phyloP scores from a whole-genome alignment of 2,113 vertebrate species.

The Pachycephala philippinensis region DNA sequence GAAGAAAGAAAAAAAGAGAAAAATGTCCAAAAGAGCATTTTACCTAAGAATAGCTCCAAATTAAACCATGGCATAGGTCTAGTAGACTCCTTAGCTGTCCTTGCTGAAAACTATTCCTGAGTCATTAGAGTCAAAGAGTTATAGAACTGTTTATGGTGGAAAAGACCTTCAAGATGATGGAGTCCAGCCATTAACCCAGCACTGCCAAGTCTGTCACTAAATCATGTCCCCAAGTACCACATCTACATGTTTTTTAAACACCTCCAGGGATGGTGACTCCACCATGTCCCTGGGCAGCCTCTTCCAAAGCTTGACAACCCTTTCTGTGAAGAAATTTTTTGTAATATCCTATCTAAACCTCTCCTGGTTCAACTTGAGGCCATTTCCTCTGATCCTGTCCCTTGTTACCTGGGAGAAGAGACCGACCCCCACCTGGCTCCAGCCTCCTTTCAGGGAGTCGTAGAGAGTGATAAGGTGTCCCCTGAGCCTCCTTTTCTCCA shows the following conservation, averaged over 20 bases:
- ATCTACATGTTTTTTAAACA: neutral
- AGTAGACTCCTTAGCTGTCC: neutral
- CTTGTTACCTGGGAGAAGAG: neutral
- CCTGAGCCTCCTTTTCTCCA: neutral
- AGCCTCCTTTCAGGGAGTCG: neutral
- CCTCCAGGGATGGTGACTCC: neutral
- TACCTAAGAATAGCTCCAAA: neutral
- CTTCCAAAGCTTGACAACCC: neutral
- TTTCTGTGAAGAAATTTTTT: neutral
- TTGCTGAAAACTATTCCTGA: neutral
- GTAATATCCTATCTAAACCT: neutral
- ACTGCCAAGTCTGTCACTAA: neutral
- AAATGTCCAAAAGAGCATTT: neutral
- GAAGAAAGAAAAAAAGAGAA: neutral
- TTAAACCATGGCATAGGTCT: neutral
- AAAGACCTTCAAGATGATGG: neutral
- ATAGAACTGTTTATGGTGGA: neutral
- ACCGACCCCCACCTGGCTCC: rapidly evolving
- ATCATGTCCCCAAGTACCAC: neutral
- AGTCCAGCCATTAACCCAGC: neutral
- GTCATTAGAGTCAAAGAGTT: neutral
- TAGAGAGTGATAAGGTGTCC: neutral
- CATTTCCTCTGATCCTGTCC: neutral
- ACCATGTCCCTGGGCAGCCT: neutral
- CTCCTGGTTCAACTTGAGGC: neutral